Conservation (phyloP, 2,888 invertebrate genomes). For the Agrochola lychnidis region DNA sequence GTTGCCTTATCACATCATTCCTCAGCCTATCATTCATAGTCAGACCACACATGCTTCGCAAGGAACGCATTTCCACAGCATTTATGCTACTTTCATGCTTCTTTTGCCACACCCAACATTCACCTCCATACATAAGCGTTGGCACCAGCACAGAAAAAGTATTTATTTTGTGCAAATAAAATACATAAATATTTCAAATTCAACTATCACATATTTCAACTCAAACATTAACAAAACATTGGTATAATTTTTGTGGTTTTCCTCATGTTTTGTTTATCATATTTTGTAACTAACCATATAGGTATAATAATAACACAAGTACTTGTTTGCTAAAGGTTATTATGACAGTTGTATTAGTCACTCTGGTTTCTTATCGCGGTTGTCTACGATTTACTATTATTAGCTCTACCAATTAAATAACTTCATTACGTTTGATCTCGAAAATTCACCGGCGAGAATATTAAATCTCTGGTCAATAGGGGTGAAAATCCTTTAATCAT, state of each 20-base stretch:
- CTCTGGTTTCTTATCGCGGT: constrained; percentile 30
- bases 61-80: no score
- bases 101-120: no score
- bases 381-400: constrained; percentile 19
- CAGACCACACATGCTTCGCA: no score
- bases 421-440: background rate
- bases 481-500: background rate
- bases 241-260: constrained; percentile 3
- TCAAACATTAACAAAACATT: background rate
- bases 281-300: background rate
- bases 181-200: constrained; percentile 3
- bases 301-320: background rate
- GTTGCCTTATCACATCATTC: no score
- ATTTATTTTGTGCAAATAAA: background rate
- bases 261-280: constrained; percentile 12
- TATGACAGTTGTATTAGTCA: constrained; percentile 26
- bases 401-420: constrained; percentile 30
- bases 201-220: background rate
- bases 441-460: background rate
- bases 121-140: no score
- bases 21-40: no score
- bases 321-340: constrained; percentile 27
- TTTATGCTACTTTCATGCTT: no score
- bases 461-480: background rate
- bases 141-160: background rate